Base-by-base conservation (phyloP, 1,140 invertebrate species). In the Drosophila navojoa region DNA sequence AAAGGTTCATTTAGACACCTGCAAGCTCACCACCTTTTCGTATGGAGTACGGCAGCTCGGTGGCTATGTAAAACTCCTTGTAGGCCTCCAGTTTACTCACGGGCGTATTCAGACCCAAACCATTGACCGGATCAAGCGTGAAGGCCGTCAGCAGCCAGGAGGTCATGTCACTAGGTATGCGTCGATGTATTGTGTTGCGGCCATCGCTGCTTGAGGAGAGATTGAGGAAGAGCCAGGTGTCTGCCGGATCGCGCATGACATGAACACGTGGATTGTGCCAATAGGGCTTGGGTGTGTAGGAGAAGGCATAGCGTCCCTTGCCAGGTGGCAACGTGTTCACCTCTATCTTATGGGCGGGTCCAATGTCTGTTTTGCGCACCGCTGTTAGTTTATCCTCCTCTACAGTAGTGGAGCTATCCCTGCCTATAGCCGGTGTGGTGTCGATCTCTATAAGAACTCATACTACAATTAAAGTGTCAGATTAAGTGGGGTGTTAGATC, bases 91-190 rank as follows among this genome's bases (percentile, higher is more conserved):
- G 90, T 94, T 96, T 96, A 72, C 95, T 94, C 16, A 95, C 93
- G 54, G 94, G 82, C 40, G 95, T 92, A 10, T 96, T 95, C 1
- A 99, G 93, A 3, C 97, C 98, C 1, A 99, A 93, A 9, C 98
- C 98, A 73, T 95, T 93, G 0, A 96, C 93, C 0, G 96, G 94
- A 93, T 98, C 97, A 45, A 99, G 93, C 1, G 98, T 97, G 92
- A 99, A 99, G 3, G 97, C 98, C 19, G 96, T 97, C 0, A 99
- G 93, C 7, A 96, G 93, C 98, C 98, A 99, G 2, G 97, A 97
- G 1, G 97, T 98, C 47, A 99, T 97, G 0, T 97, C 96, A 71
- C 97, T 96, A 0, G 98, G 98, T 42, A 98, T 95, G 32, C 91
- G 86, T 19, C 89, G 58, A 40, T 92, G 91, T 50, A 92, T 93